Base-by-base conservation (phyloP, 35 echinoderm and acorn worm genomes). In the Lytechinus variegatus region DNA sequence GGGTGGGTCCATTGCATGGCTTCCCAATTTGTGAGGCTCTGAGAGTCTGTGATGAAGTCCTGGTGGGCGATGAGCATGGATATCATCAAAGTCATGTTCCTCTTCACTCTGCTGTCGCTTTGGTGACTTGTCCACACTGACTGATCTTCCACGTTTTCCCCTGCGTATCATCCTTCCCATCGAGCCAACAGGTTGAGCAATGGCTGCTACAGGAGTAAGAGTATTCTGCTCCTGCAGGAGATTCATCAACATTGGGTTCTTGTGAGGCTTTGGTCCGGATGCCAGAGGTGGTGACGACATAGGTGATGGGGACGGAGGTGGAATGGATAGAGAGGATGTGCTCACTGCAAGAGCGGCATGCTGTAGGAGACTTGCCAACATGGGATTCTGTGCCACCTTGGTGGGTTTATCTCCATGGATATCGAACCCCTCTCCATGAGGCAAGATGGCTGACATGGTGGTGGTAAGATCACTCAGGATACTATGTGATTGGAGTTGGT, bases 241-340 rank as follows among this genome's bases (percentile, higher is more conserved):
- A 94, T 97, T 96, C 94, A 98, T 98, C 28, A 99, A 89, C 98
- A 99, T 99, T 21, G 98, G 98, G 61, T 99, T 97, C 91, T 96
- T 97, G 24, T 72, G 94, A 53, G 91, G 95, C 92, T 96, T 97
- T 52, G 89, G 94, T 8, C 93, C 89, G 21, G 95, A 89, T 95
- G 94, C 61, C 19, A 95, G 27, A 27, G 90, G 54, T 94, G 86
- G 92, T 54, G 61, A 91, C 33, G 61, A 72, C 58, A 54, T 55
- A 56, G 28, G 54, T 71, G 53, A 54, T 55, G 58, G 55, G 14
- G 52, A 27, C 89, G 95, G 58, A 24, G 51, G 61, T 95, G 86
- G 91, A 24, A 52, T 52, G 55, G 96, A 27, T 94, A 55, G 19
- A 86, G 87, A 90, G 16, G 86, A 52, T 57, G 96, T 58, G 94